Evolutionary conservation across 2,888 invertebrate species (phyloP).

Genomic region (Merodon equestris): DNA sequence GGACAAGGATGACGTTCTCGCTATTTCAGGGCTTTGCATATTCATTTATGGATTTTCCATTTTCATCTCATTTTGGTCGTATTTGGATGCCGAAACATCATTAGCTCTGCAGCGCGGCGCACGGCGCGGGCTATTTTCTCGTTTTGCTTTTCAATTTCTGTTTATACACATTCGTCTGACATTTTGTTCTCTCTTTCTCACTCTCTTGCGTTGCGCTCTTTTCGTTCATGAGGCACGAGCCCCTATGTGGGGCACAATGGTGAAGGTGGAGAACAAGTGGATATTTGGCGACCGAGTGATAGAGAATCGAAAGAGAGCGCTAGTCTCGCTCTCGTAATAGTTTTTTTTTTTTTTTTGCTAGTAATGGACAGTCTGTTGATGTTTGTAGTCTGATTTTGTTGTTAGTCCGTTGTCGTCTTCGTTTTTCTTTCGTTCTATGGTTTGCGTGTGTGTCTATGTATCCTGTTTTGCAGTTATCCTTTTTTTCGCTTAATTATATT

Average conservation of each 20-base stretch:
- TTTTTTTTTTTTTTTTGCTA: constrained; percentile 48
- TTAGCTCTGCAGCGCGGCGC: constrained; percentile 39
- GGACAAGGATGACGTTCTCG: not conserved
- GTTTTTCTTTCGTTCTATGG: constrained; percentile 46
- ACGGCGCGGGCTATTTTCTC: not conserved
- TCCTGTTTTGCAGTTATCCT: constrained; percentile 10
- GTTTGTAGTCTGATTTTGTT: constrained; percentile 68
- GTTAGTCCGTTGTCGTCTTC: constrained; percentile 46
- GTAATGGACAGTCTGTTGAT: constrained; percentile 69
- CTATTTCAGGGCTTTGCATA: constrained; percentile 18
- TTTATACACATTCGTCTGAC: constrained; percentile 55
- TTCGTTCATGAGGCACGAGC: constrained; percentile 3
- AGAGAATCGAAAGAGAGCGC: constrained; percentile 17
- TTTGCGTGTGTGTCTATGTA: constrained; percentile 38
- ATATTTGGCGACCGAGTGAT: not conserved
- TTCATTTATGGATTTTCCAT: constrained; percentile 64
- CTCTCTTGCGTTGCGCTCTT: constrained; percentile 17
- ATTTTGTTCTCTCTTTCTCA: not conserved
- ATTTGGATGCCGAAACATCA: constrained; percentile 25
- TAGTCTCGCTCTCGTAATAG: constrained; percentile 4
- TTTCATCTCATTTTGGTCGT: constrained; percentile 10
- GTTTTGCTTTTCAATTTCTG: constrained; percentile 18
- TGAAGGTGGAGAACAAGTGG: not conserved
- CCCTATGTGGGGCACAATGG: no score
- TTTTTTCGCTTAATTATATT: constrained; percentile 4